A percentile compares a stretch with the other conserved stretches of the same genome.
Conservation (phyloP, 2,113 vertebrate genomes). For the Sander vitreus region DNA sequence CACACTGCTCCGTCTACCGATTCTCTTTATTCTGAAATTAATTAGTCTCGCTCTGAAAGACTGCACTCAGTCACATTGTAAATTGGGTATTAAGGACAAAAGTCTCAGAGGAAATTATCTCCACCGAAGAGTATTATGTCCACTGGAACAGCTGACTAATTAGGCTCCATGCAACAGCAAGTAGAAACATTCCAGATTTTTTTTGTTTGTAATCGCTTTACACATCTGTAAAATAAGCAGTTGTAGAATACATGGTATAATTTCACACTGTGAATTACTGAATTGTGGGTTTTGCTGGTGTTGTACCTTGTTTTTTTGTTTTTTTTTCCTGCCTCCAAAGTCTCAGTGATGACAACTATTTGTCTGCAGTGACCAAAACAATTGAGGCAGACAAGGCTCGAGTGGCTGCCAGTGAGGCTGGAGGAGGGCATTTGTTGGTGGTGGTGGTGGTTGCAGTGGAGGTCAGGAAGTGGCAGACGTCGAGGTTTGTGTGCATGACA, state of each 20-base stretch:
- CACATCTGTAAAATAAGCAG: conserved; percentile 19
- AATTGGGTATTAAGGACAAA: conserved; percentile 71
- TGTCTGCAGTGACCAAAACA: conserved; percentile 27
- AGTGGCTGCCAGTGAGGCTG: conserved; percentile 21
- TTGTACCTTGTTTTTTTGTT: neutral
- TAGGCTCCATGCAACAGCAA: conserved; percentile 48
- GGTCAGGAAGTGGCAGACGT: conserved; percentile 45
- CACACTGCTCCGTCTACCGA: conserved; percentile 27
- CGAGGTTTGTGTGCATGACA: conserved; percentile 61
- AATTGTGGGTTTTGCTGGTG: neutral
- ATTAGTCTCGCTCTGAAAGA: conserved; percentile 77
- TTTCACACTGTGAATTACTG: neutral
- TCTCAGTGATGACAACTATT: neutral
- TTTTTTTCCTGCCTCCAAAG: neutral
- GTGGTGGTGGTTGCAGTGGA: neutral
- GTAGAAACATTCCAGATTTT: conserved; percentile 25
- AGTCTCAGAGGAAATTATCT: conserved; percentile 75
- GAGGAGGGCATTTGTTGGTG: conserved; percentile 11
- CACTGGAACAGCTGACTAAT: conserved; percentile 67
- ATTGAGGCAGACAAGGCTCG: conserved; percentile 27
- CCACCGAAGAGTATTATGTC: conserved; percentile 59
- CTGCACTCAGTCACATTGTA: conserved; percentile 47
- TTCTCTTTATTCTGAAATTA: conserved; percentile 70
- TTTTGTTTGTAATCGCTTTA: conserved; percentile 50
- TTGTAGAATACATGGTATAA: neutral